Evolutionary conservation across 1,140 invertebrate species (phyloP), one percentile per base, ranked within the genome.

Genomic region (Melipona quadrifasciata): DNA sequence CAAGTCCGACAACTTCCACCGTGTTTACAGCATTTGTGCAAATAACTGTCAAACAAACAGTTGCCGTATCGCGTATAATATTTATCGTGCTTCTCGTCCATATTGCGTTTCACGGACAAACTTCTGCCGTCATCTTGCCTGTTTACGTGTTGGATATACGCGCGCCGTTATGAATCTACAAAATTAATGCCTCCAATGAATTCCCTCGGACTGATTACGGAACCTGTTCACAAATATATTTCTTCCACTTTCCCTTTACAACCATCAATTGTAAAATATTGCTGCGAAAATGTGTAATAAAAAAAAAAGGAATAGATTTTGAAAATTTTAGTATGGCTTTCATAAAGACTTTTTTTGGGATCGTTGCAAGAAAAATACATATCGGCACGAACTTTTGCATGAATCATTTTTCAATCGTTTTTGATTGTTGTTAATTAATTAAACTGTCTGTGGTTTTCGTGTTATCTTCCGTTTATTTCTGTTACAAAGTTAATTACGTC

Each of bases 1-100:
- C 47, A 10, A 55, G n/a, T 53, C 74, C 57, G 34, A 67, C 77
- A 47, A 64, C 31, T 27, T 65, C 51, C 21, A 17, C n/a, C 68
- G 47, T 80, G 57, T 87, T 89, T 84, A 87, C 67, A 76, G 76
- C 71, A 78, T 76, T 78, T 67, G 73, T 80, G 80, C 80, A 91
- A 91, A 89, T 75, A 88, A 76, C 71, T 39, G 74, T 24, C 82
- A 89, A 91, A 91, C 87, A 90, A 91, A 91, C 87, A 90, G 78
- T 34, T 47, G 39, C 34, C 85, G 67, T 86, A 90, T 89, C 87
- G 87, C 68, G 87, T 88, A 76, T 89, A 90, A 90, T 92, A 91
- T 92, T 92, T 92, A 91, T 91, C 90, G 83, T 83, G 83, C 67
- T 74, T 75, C 21, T 65, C 87, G 84, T 76, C 34, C 72, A 71